Conservation (phyloP, 2,113 vertebrate species). For the Galemys pyrenaicus region DNA sequence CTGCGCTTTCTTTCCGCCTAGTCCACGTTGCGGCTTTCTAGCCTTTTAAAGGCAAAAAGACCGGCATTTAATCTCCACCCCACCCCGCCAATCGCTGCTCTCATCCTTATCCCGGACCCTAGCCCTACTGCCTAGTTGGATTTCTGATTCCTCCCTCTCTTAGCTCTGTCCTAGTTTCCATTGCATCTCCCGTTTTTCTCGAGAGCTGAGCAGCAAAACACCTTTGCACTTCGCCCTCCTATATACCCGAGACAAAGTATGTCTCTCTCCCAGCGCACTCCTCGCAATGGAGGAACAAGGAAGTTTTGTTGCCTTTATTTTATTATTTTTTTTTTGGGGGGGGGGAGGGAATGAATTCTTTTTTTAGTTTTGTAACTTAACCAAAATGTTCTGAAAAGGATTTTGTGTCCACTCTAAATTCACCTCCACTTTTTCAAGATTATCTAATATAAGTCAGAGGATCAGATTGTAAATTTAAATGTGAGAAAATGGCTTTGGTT, state of each 20-base stretch:
- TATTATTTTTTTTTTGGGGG: background rate
- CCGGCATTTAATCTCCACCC: accelerated
- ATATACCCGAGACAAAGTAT: no score
- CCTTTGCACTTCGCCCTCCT: no score
- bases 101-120: accelerated
- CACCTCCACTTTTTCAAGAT: no score
- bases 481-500: background rate
- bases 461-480: background rate
- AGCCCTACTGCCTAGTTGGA: accelerated
- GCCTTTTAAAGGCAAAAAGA: background rate
- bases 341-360: no score
- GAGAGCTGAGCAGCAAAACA: background rate
- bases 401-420: background rate
- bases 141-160: background rate
- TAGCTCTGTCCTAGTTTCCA: accelerated
- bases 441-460: accelerated
- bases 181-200: background rate
- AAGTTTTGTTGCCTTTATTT: background rate
- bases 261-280: background rate
- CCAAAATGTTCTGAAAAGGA: background rate
- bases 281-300: background rate
- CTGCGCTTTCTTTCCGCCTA: accelerated
- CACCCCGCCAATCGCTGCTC: background rate
- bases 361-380: background rate
- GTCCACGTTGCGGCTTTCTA: accelerated